Evolutionary conservation across 2,888 invertebrate species (phyloP), one percentile per base, ranked within the genome.

Genomic region (Orchesella flavescens): DNA sequence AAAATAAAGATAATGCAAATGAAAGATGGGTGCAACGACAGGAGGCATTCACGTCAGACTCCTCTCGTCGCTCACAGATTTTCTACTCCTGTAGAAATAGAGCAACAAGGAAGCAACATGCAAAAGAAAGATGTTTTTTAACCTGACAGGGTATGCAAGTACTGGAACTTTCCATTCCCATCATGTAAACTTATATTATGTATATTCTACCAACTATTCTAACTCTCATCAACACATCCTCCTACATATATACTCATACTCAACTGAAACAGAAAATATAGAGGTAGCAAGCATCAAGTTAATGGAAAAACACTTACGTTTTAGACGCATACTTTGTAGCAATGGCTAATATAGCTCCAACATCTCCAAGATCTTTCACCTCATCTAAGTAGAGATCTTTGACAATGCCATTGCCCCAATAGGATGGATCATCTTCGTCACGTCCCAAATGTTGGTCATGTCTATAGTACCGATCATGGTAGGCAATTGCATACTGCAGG

Each of bases 401-500:
- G 4, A 77, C 83, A 1, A 87, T 63, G 19, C 87, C 87, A 80
- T 88, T 88, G 9, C 87, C 87, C 88, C 88, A 88, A 78, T 88
- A 88, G 10, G 87, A 87, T n/a, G 80, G 83, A 71, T 88, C 85
- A 71, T 88, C 86, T 66, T 88, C 88, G 4, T 85, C 86, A 13
- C 86, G 81, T 10, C 87, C 86, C 24, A 86, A 76, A 43, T 78
- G 46, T 7, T 79, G 61, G 73, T 87, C 87, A 23, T 83, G 74
- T 15, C 75, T 77, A 65, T 83, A 88, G 55, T 63, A 21, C 44
- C 73, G 84, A n/a, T 85, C 76, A 34, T 84, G 83, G 61, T 84
- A 84, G 17, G 81, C 79, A 1, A 77, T 7, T 15, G 87, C 87
- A 65, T 87, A 86, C 12, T 66, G 61, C 19, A 86, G 69, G 9